These are phyloP conservation scores for Bufo bufo DNA, from an alignment of 2,113 vertebrate species.

Conservation along the genomic window DNA sequence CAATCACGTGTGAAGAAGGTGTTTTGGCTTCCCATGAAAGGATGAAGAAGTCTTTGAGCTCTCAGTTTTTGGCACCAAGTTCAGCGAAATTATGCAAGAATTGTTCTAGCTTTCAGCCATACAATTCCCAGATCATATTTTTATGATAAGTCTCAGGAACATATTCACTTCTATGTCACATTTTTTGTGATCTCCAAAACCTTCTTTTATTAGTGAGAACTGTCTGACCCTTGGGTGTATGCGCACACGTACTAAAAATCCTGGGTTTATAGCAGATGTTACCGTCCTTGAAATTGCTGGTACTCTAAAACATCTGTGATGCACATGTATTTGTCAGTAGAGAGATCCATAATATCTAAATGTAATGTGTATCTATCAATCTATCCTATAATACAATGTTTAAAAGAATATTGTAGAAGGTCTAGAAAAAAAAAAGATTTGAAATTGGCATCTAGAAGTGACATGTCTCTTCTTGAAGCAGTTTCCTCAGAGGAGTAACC, in stretches of 20 bases:
- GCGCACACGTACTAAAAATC: slow-evolving; percentile 74
- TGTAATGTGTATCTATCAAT: background rate
- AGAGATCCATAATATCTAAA: background rate
- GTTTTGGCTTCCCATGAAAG: slow-evolving; percentile 9
- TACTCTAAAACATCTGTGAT: slow-evolving; percentile 64
- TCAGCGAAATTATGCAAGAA: background rate
- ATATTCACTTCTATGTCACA: slow-evolving; percentile 25
- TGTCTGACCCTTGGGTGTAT: slow-evolving; percentile 79
- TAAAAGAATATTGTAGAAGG: background rate
- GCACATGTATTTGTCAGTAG: slow-evolving; percentile 63
- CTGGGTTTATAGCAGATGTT: slow-evolving; percentile 78
- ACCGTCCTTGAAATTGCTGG: slow-evolving; percentile 63
- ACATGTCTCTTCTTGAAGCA: too few species aligned
- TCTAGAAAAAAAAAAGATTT: background rate
- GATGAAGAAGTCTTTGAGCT: slow-evolving; percentile 1
- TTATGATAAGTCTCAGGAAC: background rate
- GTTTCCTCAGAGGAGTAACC: too few species aligned
- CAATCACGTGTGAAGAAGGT: background rate
- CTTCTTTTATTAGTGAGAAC: slow-evolving; percentile 41
- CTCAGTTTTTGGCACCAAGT: background rate
- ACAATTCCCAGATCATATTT: slow-evolving; percentile 21
- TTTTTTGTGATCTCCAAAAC: slow-evolving; percentile 40
- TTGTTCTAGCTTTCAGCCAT: slow-evolving; percentile 8
- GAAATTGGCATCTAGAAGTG: background rate
- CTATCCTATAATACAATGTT: background rate